These are phyloP conservation scores for Plectrocnemia conspersa DNA, from an alignment of 1,140 invertebrate species.

Conservation along the genomic window DNA sequence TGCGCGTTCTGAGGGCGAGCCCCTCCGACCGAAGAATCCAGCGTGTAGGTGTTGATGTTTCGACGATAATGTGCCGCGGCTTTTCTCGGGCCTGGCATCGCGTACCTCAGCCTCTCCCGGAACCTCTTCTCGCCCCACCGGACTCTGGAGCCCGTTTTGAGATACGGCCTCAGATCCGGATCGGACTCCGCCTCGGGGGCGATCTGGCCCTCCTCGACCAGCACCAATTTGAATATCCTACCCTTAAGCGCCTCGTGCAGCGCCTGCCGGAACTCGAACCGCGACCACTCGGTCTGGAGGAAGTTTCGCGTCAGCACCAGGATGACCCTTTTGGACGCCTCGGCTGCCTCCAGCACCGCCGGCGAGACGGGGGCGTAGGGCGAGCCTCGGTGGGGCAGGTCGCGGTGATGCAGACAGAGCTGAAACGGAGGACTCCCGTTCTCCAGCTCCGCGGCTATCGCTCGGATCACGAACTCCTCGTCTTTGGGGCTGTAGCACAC, in stretches of 20 bases:
- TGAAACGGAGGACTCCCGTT: slow-evolving; percentile 68
- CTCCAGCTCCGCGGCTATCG: slow-evolving; percentile 79
- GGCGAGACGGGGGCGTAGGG: slow-evolving; percentile 69
- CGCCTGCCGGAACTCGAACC: slow-evolving; percentile 77
- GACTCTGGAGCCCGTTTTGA: slow-evolving; percentile 78
- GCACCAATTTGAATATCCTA: slow-evolving; percentile 75
- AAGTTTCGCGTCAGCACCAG: slow-evolving; percentile 79
- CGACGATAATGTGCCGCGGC: slow-evolving; percentile 58
- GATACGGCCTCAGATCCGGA: slow-evolving; percentile 79
- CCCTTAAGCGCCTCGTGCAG: slow-evolving; percentile 82
- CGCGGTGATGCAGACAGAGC: slow-evolving; percentile 81
- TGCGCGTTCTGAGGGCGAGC: slow-evolving; percentile 48
- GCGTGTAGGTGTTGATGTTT: slow-evolving; percentile 74
- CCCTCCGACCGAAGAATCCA: slow-evolving; percentile 59
- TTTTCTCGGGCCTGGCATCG: slow-evolving; percentile 64
- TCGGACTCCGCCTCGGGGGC: slow-evolving; percentile 76
- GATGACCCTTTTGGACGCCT: slow-evolving; percentile 75
- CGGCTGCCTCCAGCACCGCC: slow-evolving; percentile 78
- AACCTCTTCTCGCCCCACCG: slow-evolving; percentile 86
- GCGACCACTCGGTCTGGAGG: slow-evolving; percentile 80
- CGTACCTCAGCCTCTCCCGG: slow-evolving; percentile 86
- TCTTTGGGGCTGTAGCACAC: slow-evolving; percentile 90
- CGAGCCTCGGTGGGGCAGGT: slow-evolving; percentile 65
- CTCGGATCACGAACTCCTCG: slow-evolving; percentile 81
- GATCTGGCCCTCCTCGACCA: slow-evolving; percentile 77